phyloP scores from a whole-genome alignment of 2,797 vertebrate species.

The Pachyuromys duprasi region DNA sequence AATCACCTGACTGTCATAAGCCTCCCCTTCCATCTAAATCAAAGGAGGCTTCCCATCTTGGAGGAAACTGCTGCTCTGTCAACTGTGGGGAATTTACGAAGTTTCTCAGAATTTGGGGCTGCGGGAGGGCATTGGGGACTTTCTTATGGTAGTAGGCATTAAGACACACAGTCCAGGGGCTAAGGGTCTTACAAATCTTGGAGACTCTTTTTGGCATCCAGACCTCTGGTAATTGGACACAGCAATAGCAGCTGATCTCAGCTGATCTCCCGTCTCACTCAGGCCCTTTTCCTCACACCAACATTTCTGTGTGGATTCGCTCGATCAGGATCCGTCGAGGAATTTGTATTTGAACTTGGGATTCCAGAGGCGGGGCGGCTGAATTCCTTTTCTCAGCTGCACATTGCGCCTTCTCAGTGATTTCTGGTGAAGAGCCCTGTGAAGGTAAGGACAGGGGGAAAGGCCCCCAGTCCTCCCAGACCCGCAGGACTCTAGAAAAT shows the following conservation, averaged over 20 bases:
- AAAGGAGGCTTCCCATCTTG: background rate
- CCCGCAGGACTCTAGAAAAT: background rate
- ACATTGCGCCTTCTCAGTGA: rapidly evolving
- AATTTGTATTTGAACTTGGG: background rate
- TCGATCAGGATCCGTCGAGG: background rate
- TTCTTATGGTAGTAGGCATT: background rate
- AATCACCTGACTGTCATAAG: background rate
- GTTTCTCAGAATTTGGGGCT: background rate
- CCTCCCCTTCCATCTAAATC: background rate
- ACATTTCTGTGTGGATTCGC: background rate
- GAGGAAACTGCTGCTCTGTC: background rate
- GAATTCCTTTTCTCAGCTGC: background rate
- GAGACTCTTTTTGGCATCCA: background rate
- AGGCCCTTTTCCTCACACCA: rapidly evolving
- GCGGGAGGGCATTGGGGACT: background rate
- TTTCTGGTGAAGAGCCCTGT: background rate
- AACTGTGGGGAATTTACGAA: background rate
- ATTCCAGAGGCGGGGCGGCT: background rate
- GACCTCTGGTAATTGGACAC: background rate
- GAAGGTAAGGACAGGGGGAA: rapidly evolving
- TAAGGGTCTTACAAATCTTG: background rate
- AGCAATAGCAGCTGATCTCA: rapidly evolving
- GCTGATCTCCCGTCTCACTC: background rate
- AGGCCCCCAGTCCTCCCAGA: background rate
- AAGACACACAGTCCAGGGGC: background rate